phyloP scores from a whole-genome alignment of 2,888 invertebrate species.

The Papilio protenor region DNA sequence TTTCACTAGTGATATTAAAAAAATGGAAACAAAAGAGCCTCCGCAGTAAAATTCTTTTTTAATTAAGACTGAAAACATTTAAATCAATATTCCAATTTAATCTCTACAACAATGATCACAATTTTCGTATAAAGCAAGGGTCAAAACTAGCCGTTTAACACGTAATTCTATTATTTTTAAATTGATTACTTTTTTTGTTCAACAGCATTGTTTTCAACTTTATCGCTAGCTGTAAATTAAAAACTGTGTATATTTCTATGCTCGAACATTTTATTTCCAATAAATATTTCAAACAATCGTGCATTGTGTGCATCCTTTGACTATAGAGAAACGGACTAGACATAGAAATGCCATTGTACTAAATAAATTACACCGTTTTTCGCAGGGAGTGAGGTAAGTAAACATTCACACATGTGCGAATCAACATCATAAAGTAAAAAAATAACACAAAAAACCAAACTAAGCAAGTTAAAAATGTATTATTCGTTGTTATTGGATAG shows the following conservation, averaged over 20 bases:
- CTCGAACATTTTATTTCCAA: conserved; percentile 3
- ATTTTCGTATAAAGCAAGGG: too few relatives aligned
- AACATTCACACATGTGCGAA: too few relatives aligned
- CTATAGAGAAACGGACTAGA: too few relatives aligned
- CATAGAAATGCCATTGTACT: too few relatives aligned
- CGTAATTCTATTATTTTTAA: not conserved
- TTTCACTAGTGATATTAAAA: not conserved
- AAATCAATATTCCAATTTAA: too few relatives aligned
- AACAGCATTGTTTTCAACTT: not conserved
- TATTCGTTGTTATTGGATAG: not conserved
- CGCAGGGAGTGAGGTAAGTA: too few relatives aligned
- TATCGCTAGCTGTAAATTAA: not conserved
- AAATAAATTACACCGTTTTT: too few relatives aligned
- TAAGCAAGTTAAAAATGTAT: not conserved
- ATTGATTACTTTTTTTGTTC: not conserved
- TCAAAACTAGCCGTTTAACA: too few relatives aligned
- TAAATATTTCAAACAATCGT: conserved; percentile 13
- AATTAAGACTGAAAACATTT: not conserved
- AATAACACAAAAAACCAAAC: too few relatives aligned
- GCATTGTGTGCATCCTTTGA: too few relatives aligned
- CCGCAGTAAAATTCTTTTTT: not conserved
- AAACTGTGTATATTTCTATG: not conserved
- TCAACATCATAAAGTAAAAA: too few relatives aligned
- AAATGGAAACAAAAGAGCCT: not conserved
- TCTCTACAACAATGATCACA: too few relatives aligned